phyloP scores from a whole-genome alignment of 2,113 vertebrate genomes.

The Festucalex cinctus region DNA sequence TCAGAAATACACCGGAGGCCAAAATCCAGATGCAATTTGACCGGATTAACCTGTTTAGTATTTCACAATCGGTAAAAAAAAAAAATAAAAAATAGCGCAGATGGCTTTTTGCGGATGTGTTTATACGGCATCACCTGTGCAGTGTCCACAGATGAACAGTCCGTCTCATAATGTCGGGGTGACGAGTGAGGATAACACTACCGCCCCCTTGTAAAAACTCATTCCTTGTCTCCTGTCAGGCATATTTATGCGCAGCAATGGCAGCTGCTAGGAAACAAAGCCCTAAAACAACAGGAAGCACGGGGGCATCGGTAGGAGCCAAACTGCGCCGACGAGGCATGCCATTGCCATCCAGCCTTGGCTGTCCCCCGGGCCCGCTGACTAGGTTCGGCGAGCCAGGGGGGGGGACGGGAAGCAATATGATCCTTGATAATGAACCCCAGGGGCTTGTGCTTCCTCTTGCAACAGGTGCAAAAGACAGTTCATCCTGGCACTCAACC shows the following conservation, averaged over 20 bases:
- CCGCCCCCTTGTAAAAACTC: neutral
- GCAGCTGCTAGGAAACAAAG: conserved; percentile 71
- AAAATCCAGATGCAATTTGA: conserved; percentile 5
- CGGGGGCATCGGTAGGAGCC: conserved; percentile 46
- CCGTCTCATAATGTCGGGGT: conserved; percentile 46
- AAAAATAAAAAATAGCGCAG: neutral
- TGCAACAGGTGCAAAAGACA: conserved; percentile 77
- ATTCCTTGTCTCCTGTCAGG: conserved; percentile 45
- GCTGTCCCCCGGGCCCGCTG: conserved; percentile 27
- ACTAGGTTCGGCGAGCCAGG: conserved; percentile 46
- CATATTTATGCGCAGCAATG: conserved; percentile 56
- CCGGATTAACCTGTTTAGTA: conserved; percentile 22
- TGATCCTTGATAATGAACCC: conserved; percentile 75
- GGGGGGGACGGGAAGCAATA: conserved; percentile 63
- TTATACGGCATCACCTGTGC: neutral
- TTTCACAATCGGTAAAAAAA: conserved; percentile 10
- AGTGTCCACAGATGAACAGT: conserved; percentile 25
- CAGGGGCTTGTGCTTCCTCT: conserved; percentile 70
- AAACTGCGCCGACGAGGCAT: conserved; percentile 63
- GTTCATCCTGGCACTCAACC: conserved; percentile 62
- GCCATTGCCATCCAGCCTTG: conserved; percentile 24
- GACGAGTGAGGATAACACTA: conserved; percentile 51
- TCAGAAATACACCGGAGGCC: conserved; percentile 8
- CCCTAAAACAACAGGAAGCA: conserved; percentile 72
- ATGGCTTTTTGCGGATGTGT: neutral